Base-by-base conservation (phyloP, 2,888 invertebrate genomes). In the Suillia variegata region DNA sequence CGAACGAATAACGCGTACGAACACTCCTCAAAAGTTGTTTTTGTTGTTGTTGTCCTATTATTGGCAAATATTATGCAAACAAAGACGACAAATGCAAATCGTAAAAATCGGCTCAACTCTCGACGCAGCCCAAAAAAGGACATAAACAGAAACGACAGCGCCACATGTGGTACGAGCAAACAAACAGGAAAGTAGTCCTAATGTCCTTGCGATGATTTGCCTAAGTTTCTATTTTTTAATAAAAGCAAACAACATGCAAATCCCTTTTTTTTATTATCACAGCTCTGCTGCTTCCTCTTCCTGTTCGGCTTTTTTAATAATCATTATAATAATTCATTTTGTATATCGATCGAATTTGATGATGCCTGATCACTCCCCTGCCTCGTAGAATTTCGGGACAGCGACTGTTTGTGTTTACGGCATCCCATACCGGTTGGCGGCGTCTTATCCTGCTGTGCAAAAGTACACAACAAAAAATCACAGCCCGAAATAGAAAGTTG, bases 31-130 rank as follows among this genome's bases (percentile, higher is more conserved):
- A 75, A 73, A 56, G 66, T 67, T 61, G n/a, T n/a, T n/a, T n/a
- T n/a, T n/a, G n/a, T n/a, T n/a, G n/a, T n/a, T n/a, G n/a, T n/a
- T n/a, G n/a, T n/a, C n/a, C n/a, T n/a, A 74, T 73, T 74, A 73
- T 73, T 71, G 74, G 67, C 73, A 70, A 73, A 73, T 75, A 70
- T 75, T 75, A 75, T 74, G 74, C 73, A 74, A 75, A 74, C 73
- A 74, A 75, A 67, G 62, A 65, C 67, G 56, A 57, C 71, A 63
- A 61, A 50, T 62, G 59, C 54, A 67, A 71, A 74, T 73, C 73
- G 71, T 54, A 56, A 60, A 5, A 21, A 15, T 18, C 17, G 42
- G 13, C 42, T 12, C 5, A 42, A 13, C 12, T 15, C 5, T 5
- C n/a, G n/a, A n/a, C 5, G 17, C 8, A 42, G 24, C 5, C 12